Percentiles rank a stretch among this genome's conserved stretches.
phyloP scores from a whole-genome alignment of 2,113 vertebrate species.

The Chaenogobius annularis region DNA sequence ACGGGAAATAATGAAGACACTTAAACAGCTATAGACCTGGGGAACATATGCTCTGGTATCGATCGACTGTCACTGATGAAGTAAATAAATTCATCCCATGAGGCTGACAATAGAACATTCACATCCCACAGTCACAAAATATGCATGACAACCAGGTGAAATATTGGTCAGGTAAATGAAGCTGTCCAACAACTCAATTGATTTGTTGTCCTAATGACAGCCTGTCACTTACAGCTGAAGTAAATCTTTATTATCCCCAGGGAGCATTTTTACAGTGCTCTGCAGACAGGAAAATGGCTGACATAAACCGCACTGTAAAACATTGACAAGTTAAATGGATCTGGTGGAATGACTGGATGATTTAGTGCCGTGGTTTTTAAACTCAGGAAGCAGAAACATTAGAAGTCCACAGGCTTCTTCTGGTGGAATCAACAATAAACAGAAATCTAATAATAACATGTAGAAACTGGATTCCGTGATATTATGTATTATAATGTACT shows the following conservation, averaged over 20 bases:
- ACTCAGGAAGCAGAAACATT: background rate
- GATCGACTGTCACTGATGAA: slow-evolving; percentile 25
- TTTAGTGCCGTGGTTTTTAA: background rate
- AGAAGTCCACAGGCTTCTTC: background rate
- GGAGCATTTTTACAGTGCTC: slow-evolving; percentile 19
- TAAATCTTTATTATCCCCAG: slow-evolving; percentile 49
- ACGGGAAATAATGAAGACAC: background rate
- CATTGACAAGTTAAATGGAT: slow-evolving; percentile 35
- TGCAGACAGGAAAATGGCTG: slow-evolving; percentile 29
- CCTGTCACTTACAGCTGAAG: slow-evolving; percentile 32
- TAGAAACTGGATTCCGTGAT: background rate
- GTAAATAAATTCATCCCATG: slow-evolving; percentile 15
- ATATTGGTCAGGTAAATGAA: slow-evolving; percentile 29
- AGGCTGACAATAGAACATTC: slow-evolving; percentile 7
- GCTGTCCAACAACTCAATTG: slow-evolving; percentile 29
- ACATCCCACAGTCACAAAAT: background rate
- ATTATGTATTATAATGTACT: no score
- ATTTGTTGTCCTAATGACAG: slow-evolving; percentile 46
- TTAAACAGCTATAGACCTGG: slow-evolving; percentile 11
- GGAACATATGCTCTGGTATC: slow-evolving; percentile 10
- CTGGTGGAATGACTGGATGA: slow-evolving; percentile 2
- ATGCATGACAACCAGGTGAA: slow-evolving; percentile 5
- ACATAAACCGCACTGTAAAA: slow-evolving; percentile 48
- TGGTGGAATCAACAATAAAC: background rate
- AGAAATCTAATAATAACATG: background rate